phyloP scores from a whole-genome alignment of 2,113 vertebrate genomes.

The Promerops cafer region DNA sequence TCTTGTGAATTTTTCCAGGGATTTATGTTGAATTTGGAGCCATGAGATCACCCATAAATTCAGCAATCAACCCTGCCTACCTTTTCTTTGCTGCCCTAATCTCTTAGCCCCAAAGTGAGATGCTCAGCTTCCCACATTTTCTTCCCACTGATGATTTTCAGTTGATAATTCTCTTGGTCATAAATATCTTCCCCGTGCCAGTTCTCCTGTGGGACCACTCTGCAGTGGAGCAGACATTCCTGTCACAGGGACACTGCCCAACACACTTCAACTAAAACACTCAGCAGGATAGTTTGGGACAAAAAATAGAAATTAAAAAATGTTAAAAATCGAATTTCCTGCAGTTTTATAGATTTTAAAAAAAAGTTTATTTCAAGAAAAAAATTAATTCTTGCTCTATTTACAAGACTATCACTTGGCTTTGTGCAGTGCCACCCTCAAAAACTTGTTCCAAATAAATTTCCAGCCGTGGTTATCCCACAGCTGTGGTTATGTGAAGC shows the following conservation, averaged over 20 bases:
- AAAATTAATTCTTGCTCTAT: fast-evolving
- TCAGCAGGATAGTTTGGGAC: not conserved
- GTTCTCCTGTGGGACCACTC: not conserved
- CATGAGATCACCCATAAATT: not conserved
- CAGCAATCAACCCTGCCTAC: not conserved
- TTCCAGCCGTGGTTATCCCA: not conserved
- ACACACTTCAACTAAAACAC: not conserved
- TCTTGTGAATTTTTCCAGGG: not conserved
- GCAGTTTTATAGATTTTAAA: not conserved
- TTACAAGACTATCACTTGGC: fast-evolving
- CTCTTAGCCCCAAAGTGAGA: not conserved
- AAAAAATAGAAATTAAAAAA: not conserved
- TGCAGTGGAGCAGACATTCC: not conserved
- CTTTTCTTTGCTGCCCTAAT: not conserved
- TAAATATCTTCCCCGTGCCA: not conserved
- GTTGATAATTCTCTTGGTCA: not conserved
- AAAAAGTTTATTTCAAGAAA: not conserved
- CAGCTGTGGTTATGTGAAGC: fast-evolving
- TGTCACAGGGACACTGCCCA: not conserved
- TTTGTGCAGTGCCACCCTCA: not conserved
- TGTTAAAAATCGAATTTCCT: fast-evolving
- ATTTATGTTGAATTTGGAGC: not conserved
- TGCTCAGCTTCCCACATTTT: not conserved
- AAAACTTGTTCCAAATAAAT: not conserved
- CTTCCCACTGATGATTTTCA: not conserved